Evolutionary conservation across 2,888 invertebrate genomes (phyloP).

Genomic region (Beris morrisii): DNA sequence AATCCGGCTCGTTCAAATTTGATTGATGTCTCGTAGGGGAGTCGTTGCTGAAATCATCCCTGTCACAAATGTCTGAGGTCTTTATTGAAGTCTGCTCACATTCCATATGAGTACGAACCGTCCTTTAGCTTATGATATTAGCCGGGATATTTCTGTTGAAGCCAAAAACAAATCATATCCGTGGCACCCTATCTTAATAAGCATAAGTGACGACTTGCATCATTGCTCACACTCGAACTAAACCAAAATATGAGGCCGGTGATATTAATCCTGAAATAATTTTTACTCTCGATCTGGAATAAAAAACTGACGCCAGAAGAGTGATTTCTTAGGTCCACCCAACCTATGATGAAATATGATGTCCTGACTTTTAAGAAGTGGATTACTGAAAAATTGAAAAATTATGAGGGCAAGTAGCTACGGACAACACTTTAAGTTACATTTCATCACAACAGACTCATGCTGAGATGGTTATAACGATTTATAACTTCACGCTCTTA

Average conservation of each 20-base stretch:
- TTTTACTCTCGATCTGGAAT: slow-evolving; percentile 14
- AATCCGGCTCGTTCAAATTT: slow-evolving; percentile 19
- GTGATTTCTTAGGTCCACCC: slow-evolving; percentile 1
- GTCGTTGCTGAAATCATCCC: slow-evolving; percentile 1
- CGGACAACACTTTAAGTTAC: slow-evolving; percentile 19
- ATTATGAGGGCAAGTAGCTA: slow-evolving; percentile 12
- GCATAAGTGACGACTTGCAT: slow-evolving; percentile 31
- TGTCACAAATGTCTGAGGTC: slow-evolving; percentile 18
- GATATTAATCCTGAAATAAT: slow-evolving; percentile 1
- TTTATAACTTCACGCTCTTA: slow-evolving; percentile 7
- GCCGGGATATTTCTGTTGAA: slow-evolving; percentile 17
- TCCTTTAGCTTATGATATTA: slow-evolving; percentile 21
- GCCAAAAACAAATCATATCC: slow-evolving; percentile 9
- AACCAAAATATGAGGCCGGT: slow-evolving; percentile 19
- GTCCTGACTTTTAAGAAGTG: neutral
- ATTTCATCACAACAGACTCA: slow-evolving; percentile 20
- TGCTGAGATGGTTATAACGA: slow-evolving; percentile 16
- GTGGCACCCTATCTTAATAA: slow-evolving; percentile 23
- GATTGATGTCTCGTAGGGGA: slow-evolving; percentile 31
- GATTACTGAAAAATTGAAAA: neutral
- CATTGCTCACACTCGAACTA: slow-evolving; percentile 22
- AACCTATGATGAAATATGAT: neutral
- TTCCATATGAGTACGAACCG: neutral
- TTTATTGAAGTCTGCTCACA: slow-evolving; percentile 6
- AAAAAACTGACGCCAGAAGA: slow-evolving; percentile 14